Evolutionary conservation across 2,888 invertebrate species (phyloP).

Genomic region (Tolmerus cingulatus): DNA sequence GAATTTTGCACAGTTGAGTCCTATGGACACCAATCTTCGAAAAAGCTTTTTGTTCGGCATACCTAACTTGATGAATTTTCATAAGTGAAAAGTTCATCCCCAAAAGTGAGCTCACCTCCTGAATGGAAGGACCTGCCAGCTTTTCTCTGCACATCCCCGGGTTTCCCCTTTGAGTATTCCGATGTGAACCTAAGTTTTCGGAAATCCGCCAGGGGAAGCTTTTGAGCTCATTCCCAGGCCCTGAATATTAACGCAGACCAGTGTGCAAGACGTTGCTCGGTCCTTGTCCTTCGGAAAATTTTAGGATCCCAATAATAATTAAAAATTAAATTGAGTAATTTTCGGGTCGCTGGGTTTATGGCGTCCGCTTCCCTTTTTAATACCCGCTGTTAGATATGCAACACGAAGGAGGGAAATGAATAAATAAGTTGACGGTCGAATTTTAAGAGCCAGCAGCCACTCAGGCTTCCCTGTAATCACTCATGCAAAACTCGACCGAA

Average conservation of each 20-base stretch:
- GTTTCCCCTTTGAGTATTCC: background rate
- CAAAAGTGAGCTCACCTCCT: background rate
- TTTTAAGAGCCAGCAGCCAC: background rate
- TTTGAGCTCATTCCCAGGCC: conserved; percentile 36
- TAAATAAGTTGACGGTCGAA: background rate
- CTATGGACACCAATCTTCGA: background rate
- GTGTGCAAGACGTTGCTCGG: background rate
- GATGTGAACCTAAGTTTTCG: background rate
- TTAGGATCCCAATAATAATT: conserved; percentile 32
- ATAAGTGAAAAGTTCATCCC: background rate
- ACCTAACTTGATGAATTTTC: background rate
- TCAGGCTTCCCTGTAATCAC: background rate
- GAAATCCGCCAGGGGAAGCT: background rate
- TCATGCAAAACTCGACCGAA: background rate
- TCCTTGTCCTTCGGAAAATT: conserved; percentile 22
- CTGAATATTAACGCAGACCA: conserved; percentile 8
- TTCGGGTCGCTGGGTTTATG: conserved; percentile 19
- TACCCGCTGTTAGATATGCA: background rate
- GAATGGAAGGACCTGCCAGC: background rate
- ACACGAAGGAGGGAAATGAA: background rate
- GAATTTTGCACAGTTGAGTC: background rate
- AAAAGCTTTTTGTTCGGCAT: background rate
- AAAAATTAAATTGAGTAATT: conserved; percentile 35
- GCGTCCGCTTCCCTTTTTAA: background rate
- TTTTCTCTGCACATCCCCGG: background rate